Conservation (phyloP, 2,888 invertebrate species). For the Brachylomia viminalis region DNA sequence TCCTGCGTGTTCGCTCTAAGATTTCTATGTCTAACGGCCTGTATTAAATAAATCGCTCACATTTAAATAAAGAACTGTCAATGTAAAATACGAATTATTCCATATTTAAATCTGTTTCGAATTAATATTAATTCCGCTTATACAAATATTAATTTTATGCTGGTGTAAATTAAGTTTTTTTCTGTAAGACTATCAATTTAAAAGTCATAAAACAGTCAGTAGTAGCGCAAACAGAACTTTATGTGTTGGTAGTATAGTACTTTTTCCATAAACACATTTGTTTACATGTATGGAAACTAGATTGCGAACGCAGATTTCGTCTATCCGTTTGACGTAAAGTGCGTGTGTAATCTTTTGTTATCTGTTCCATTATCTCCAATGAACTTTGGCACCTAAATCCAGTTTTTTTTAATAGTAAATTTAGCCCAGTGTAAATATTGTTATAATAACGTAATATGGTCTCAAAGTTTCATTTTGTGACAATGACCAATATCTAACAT, state of each 20-base stretch:
- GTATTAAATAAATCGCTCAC: not conserved
- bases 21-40: not conserved
- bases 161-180: not conserved
- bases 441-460: not conserved
- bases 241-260: not conserved
- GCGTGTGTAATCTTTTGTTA: not conserved
- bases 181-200: not conserved
- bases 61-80: not conserved
- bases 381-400: not conserved
- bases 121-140: not conserved
- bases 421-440: not conserved
- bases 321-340: not conserved
- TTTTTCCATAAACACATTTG: too few relatives aligned
- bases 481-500: not conserved
- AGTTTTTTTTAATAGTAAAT: not conserved
- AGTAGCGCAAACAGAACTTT: not conserved
- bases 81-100: not conserved
- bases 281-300: not conserved
- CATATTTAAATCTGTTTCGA: not conserved
- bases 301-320: too few relatives aligned
- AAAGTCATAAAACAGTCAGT: not conserved
- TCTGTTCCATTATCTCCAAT: constrained; percentile 5
- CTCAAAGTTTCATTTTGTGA: not conserved
- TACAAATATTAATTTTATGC: not conserved
- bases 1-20: not conserved